These are phyloP conservation scores for Dicyema japonicum DNA, from an alignment of 1,140 invertebrate species.

Conservation along the genomic window DNA sequence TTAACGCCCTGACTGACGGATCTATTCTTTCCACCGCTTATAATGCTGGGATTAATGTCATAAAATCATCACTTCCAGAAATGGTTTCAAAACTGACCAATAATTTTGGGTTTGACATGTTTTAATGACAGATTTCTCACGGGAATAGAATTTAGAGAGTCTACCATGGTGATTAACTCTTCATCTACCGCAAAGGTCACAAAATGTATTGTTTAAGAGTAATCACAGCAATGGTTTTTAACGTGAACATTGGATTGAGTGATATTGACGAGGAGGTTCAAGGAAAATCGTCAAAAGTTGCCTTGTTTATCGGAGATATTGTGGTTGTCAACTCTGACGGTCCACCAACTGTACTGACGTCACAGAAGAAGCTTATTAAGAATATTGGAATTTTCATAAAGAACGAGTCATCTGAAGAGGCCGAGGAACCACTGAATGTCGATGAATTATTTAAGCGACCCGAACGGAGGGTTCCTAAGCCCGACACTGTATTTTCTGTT, in stretches of 20 bases:
- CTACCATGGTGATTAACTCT: slow-evolving; percentile 57
- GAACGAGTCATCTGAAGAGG: too few relatives aligned
- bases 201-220: slow-evolving; percentile 6
- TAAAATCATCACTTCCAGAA: background rate
- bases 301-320: slow-evolving; percentile 77
- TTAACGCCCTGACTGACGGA: slow-evolving; percentile 43
- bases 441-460: too few relatives aligned
- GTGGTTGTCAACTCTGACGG: slow-evolving; percentile 62
- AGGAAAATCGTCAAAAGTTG: slow-evolving; percentile 53
- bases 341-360: slow-evolving; percentile 50
- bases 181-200: slow-evolving; percentile 39
- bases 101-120: slow-evolving; percentile 35
- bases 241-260: slow-evolving; percentile 66
- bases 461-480: too few relatives aligned
- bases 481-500: too few relatives aligned
- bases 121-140: slow-evolving; percentile 37
- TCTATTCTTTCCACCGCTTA: slow-evolving; percentile 1
- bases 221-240: slow-evolving; percentile 56
- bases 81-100: slow-evolving; percentile 66
- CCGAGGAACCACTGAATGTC: too few relatives aligned
- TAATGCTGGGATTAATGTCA: background rate
- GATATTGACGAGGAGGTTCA: slow-evolving; percentile 34
- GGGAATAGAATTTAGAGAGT: slow-evolving; percentile 88
- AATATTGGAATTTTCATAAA: slow-evolving; percentile 80
- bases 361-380: slow-evolving; percentile 61